Conservation (phyloP, 2,113 vertebrate genomes). For the Cricetomys ansorgei region DNA sequence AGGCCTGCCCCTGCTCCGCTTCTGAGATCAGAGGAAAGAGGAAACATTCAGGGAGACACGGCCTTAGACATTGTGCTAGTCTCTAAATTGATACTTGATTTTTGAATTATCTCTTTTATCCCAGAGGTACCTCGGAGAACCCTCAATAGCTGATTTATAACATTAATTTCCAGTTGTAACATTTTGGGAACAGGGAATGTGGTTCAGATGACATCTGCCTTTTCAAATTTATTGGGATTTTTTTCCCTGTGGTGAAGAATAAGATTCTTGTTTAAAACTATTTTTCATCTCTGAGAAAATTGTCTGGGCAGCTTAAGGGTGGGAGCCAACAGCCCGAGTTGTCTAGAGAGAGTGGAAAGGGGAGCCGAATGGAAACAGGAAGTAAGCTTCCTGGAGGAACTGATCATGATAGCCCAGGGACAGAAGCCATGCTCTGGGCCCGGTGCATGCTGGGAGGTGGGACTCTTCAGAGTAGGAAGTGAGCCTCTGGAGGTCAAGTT, state of each 20-base stretch:
- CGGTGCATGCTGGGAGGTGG: not conserved
- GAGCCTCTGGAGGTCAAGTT: not conserved
- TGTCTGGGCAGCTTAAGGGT: not conserved
- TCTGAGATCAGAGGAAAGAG: not conserved
- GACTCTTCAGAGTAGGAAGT: not conserved
- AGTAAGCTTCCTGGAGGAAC: conserved; percentile 58
- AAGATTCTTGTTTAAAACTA: not conserved
- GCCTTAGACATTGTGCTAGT: not conserved
- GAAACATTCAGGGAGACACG: not conserved
- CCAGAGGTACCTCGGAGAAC: conserved; percentile 20
- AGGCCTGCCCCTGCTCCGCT: not conserved
- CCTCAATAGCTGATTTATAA: not conserved
- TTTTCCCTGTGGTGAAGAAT: conserved; percentile 26
- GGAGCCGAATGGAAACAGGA: conserved; percentile 50
- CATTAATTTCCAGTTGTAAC: conserved; percentile 5
- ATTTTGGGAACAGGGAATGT: not conserved
- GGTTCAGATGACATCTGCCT: not conserved
- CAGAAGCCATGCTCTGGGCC: not conserved
- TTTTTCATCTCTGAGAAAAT: conserved; percentile 29
- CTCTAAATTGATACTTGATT: conserved; percentile 23
- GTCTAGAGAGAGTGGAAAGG: conserved; percentile 23
- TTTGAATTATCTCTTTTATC: conserved; percentile 25
- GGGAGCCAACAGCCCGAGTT: not conserved
- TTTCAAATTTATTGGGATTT: conserved; percentile 20
- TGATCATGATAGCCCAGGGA: conserved; percentile 32